Percentiles rank a stretch among this genome's conserved stretches.
Conservation (phyloP, 2,888 invertebrate genomes). For the Cistogaster globosa region DNA sequence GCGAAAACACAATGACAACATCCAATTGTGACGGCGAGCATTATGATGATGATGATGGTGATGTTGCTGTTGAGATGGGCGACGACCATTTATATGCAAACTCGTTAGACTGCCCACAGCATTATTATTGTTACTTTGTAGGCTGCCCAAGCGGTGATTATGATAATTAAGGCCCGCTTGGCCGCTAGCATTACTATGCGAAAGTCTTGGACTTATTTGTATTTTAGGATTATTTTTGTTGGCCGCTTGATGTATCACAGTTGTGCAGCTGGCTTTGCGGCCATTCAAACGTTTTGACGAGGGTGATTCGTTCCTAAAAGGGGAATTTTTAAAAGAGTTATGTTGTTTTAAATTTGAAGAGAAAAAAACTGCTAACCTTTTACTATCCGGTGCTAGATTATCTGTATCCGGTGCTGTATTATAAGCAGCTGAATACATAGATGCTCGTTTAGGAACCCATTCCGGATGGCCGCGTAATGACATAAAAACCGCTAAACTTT, state of each 20-base stretch:
- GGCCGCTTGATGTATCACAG: slow-evolving; percentile 64
- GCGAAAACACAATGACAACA: slow-evolving; percentile 80
- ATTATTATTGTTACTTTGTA: slow-evolving; percentile 71
- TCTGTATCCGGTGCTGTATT: slow-evolving; percentile 82
- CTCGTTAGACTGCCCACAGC: slow-evolving; percentile 59
- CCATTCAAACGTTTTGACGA: slow-evolving; percentile 74
- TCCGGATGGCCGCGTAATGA: slow-evolving; percentile 82
- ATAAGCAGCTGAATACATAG: slow-evolving; percentile 82
- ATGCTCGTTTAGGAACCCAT: slow-evolving; percentile 81
- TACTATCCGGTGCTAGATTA: slow-evolving; percentile 73
- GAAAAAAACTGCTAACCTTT: slow-evolving; percentile 73
- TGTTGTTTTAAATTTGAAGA: neutral
- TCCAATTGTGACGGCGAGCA: slow-evolving; percentile 72
- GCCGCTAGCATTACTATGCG: slow-evolving; percentile 61
- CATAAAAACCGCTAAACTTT: slow-evolving; percentile 83
- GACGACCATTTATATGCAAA: slow-evolving; percentile 47
- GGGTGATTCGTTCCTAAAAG: slow-evolving; percentile 76
- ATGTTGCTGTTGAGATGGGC: slow-evolving; percentile 56
- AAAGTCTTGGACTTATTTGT: slow-evolving; percentile 64
- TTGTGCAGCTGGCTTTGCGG: slow-evolving; percentile 65
- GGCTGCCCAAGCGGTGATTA: slow-evolving; percentile 54
- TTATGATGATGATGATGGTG: slow-evolving; percentile 49
- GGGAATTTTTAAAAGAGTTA: neutral
- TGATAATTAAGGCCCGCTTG: slow-evolving; percentile 47
- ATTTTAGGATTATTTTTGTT: slow-evolving; percentile 60